Evolutionary conservation across 2,888 invertebrate genomes (phyloP), one percentile per base, ranked within the genome.

Genomic region (Yponomeuta sedellus): DNA sequence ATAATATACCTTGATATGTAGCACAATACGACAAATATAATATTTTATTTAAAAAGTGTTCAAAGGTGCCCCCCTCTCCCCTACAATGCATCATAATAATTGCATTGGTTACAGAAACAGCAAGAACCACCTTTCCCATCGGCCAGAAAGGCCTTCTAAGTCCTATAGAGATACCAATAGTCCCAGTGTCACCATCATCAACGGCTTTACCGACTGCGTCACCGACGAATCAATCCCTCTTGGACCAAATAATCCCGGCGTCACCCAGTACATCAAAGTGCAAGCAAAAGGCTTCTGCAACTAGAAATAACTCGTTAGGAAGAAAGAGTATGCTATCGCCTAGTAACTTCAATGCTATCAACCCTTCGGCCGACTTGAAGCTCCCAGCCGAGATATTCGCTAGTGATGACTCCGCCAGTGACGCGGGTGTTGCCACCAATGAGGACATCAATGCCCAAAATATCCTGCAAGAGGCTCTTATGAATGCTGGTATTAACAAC

Each of bases 341-440:
- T 8, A 81, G 76, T 67, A 83, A 79, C 72, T 91, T 79, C 66
- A 84, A 86, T 69, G 68, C 75, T 20, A 74, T 89, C 69, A 85
- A 86, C 61, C 86, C 86, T 65, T 74, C 89, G 44, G 83, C 87
- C 66, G 91, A 91, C 70, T 79, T 88, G 68, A 89, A 81, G 72
- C 77, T 92, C 28, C 92, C 92, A 10, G 89, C 88, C 66, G 88
- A 92, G 69, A 92, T 92, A 75, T 92, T 92, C 76, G 92, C 91
- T 63, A 90, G 88, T 71, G 92, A 92, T 70, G 68, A 71, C 25
- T 90, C 91, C 12, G 79, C 81, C 0, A 87, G 89, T 70, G 91
- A 91, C 67, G 78, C 83, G 52, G 86, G 90, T 11, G 70, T 83
- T 0, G 69, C 77, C 52, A 69, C 76, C 16, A 67, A 75, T 12